phyloP scores from a whole-genome alignment of 2,888 invertebrate genomes.

The Drosophila colorata region DNA sequence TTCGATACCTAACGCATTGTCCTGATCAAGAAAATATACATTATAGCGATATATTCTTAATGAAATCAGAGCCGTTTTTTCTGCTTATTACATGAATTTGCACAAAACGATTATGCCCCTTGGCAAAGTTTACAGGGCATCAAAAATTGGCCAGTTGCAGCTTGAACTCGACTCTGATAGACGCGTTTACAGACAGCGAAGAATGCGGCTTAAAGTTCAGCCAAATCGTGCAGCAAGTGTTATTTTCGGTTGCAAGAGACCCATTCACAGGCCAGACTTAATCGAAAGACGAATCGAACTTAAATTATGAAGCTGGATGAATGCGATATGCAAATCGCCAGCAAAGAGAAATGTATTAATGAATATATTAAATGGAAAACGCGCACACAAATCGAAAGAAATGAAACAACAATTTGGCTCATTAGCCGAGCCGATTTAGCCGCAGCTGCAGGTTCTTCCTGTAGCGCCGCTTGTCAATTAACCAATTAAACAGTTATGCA shows the following conservation, averaged over 20 bases:
- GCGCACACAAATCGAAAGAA: slow-evolving; percentile 11
- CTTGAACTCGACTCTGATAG: slow-evolving; percentile 49
- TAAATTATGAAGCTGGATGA: slow-evolving; percentile 49
- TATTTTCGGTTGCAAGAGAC: slow-evolving; percentile 42
- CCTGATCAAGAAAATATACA: too few species aligned
- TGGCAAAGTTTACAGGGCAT: background rate
- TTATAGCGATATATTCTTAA: too few species aligned
- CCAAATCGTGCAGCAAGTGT: slow-evolving; percentile 73
- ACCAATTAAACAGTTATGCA: slow-evolving; percentile 41
- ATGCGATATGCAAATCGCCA: slow-evolving; percentile 68
- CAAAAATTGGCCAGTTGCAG: slow-evolving; percentile 68
- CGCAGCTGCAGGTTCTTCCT: slow-evolving; percentile 17
- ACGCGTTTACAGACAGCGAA: slow-evolving; percentile 53
- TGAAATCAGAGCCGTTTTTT: too few species aligned
- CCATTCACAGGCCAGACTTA: slow-evolving; percentile 10
- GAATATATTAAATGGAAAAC: slow-evolving; percentile 56
- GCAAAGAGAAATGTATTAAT: slow-evolving; percentile 67
- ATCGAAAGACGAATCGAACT: slow-evolving; percentile 4
- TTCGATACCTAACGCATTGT: too few species aligned
- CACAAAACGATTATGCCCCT: background rate
- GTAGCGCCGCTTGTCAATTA: slow-evolving; percentile 12
- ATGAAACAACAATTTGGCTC: slow-evolving; percentile 55
- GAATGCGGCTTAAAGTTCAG: slow-evolving; percentile 82
- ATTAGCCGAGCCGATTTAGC: slow-evolving; percentile 38
- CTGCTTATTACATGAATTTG: background rate